A percentile compares a stretch with the other conserved stretches of the same genome.
Evolutionary conservation across 2,113 vertebrate species (phyloP).

Genomic region (Mus musculus): GRCm39 chr12:100089001-100089500

Average conservation of each 20-base stretch:
- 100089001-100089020: neutral
- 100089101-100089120: neutral
- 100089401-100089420: slow-evolving; percentile 99
- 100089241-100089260: neutral
- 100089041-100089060: neutral
- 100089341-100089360: slow-evolving; percentile 97
- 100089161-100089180: slow-evolving; percentile 27
- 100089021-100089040: neutral
- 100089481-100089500: neutral
- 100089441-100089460: slow-evolving; percentile 87
- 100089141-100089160: neutral
- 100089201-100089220: neutral
- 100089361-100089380: slow-evolving; percentile 99
- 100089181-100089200: neutral
- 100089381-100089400: slow-evolving; percentile 99
- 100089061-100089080: neutral
- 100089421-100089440: slow-evolving; percentile 97
- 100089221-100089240: neutral
- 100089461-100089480: neutral
- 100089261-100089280: neutral
- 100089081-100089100: neutral
- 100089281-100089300: neutral
- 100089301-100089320: slow-evolving; percentile 89
- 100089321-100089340: slow-evolving; percentile 98
- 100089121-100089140: neutral